phyloP scores from a whole-genome alignment of 2,797 vertebrate genomes.

The Eulemur mongoz region DNA sequence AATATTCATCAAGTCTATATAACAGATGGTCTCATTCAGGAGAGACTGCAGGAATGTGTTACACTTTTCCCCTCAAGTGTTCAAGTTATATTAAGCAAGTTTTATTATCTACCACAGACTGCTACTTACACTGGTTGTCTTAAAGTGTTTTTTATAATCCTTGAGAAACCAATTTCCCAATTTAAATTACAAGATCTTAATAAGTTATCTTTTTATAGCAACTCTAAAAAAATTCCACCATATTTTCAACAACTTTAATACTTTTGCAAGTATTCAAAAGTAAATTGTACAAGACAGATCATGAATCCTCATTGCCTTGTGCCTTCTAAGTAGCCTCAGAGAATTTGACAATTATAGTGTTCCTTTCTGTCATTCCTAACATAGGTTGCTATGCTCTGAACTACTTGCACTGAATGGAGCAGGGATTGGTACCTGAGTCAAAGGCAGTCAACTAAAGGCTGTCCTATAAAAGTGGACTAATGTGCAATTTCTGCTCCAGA shows the following conservation, averaged over 20 bases:
- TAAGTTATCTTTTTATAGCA: background rate
- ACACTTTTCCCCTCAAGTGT: background rate
- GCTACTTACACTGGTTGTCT: background rate
- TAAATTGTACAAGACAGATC: background rate
- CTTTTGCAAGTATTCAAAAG: background rate
- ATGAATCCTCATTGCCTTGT: background rate
- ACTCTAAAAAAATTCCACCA: background rate
- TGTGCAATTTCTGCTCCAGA: background rate
- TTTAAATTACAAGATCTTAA: slow-evolving; percentile 10
- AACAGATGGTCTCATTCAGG: background rate
- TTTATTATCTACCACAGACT: background rate
- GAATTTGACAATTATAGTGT: background rate
- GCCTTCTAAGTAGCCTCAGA: background rate
- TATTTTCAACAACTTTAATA: background rate
- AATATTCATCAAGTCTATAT: background rate
- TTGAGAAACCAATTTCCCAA: background rate
- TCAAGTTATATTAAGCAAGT: background rate
- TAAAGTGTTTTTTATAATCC: background rate
- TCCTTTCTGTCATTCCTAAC: background rate
- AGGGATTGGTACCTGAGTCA: background rate
- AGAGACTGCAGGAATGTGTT: background rate
- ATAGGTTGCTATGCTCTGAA: background rate
- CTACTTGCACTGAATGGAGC: background rate
- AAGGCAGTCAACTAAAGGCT: background rate
- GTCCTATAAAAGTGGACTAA: background rate